Conservation (phyloP, 2,797 vertebrate genomes). For the Manis pentadactyla region DNA sequence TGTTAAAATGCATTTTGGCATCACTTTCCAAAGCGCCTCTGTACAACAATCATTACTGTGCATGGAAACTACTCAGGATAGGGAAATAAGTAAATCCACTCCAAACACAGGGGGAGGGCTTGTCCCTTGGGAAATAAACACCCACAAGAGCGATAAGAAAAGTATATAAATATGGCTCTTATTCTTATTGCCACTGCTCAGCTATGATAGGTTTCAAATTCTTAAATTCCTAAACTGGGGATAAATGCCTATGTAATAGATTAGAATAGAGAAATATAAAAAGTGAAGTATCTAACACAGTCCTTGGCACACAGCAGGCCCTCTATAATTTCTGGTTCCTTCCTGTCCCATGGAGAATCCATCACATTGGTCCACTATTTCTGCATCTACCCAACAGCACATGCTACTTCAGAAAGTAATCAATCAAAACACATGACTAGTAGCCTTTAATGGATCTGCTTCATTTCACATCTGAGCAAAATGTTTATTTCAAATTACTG, state of each 20-base stretch:
- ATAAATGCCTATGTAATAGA: not conserved
- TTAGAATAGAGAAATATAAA: not conserved
- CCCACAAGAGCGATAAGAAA: slow-evolving; percentile 1
- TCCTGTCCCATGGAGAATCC: not conserved
- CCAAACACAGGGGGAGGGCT: not conserved
- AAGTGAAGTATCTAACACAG: not conserved
- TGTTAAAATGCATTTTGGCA: slow-evolving; percentile 65
- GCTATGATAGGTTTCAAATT: not conserved
- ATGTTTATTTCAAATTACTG: slow-evolving; percentile 78
- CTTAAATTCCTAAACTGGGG: not conserved
- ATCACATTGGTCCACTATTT: not conserved
- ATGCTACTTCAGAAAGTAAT: slow-evolving; percentile 24
- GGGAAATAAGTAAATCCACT: slow-evolving; percentile 61
- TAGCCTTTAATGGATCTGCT: slow-evolving; percentile 69
- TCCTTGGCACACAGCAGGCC: not conserved
- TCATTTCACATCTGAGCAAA: slow-evolving; percentile 75
- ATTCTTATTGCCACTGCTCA: not conserved
- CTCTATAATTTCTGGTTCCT: not conserved
- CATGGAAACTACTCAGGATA: slow-evolving; percentile 36
- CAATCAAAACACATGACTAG: slow-evolving; percentile 46
- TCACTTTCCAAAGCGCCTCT: slow-evolving; percentile 70
- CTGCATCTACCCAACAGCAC: not conserved
- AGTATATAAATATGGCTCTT: not conserved
- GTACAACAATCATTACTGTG: slow-evolving; percentile 52
- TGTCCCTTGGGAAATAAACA: slow-evolving; percentile 37